These are phyloP conservation scores for Brachyptera risi DNA, from an alignment of 2,888 invertebrate genomes.

Conservation along the genomic window DNA sequence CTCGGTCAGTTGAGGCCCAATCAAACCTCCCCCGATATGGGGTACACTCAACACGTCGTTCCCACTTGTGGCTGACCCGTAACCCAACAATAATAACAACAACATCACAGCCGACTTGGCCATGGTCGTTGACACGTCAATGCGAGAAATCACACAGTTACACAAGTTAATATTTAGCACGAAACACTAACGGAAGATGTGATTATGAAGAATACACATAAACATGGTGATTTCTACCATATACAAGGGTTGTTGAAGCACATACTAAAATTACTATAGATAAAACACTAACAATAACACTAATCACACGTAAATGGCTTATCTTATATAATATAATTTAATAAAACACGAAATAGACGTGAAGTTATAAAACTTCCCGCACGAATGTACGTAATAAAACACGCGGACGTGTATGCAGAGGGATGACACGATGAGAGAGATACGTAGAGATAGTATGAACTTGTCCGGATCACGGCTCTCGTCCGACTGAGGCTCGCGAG, in stretches of 20 bases:
- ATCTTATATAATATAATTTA: too few species aligned
- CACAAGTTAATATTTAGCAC: background rate
- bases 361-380: too few species aligned
- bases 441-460: too few species aligned
- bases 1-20: conserved; percentile 24
- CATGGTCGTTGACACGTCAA: background rate
- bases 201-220: background rate
- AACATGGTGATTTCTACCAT: background rate
- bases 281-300: too few species aligned
- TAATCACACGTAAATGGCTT: too few species aligned
- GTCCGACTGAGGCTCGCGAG: conserved; percentile 8
- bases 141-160: background rate
- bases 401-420: too few species aligned
- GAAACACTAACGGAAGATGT: background rate
- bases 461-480: background rate
- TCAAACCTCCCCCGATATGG: conserved; percentile 3
- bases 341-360: too few species aligned
- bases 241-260: too few species aligned
- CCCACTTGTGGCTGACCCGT: conserved; percentile 17
- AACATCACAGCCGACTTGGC: background rate
- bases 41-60: conserved; percentile 23
- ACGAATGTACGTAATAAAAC: too few species aligned
- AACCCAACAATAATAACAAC: background rate
- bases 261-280: too few species aligned
- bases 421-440: too few species aligned